Conservation (phyloP, 2,888 invertebrate genomes). For the Nemotelus nigrinus region DNA sequence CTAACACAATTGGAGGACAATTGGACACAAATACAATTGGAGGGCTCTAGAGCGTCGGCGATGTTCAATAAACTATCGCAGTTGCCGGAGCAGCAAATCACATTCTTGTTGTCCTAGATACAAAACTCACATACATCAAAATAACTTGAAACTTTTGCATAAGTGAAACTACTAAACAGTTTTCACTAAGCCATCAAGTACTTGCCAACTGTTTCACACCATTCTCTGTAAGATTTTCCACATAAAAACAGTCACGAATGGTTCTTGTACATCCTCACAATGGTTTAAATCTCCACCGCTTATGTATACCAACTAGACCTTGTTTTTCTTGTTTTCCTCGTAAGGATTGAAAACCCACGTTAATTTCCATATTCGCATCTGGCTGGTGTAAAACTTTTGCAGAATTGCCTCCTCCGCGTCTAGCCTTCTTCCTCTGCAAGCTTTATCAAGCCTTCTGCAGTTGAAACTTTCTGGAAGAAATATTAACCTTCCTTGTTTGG, state of each 20-base stretch:
- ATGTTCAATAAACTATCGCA: too few relatives aligned
- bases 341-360: slow-evolving; percentile 2
- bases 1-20: too few relatives aligned
- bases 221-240: slow-evolving; percentile 29
- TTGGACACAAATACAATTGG: too few relatives aligned
- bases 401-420: neutral
- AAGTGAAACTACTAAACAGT: too few relatives aligned
- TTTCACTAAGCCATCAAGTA: slow-evolving; percentile 11
- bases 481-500: slow-evolving; percentile 14
- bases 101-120: too few relatives aligned
- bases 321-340: too few relatives aligned
- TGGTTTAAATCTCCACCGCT: slow-evolving; percentile 29
- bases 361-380: slow-evolving; percentile 24
- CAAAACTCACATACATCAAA: too few relatives aligned
- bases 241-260: slow-evolving; percentile 34
- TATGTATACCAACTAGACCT: slow-evolving; percentile 6
- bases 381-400: slow-evolving; percentile 26
- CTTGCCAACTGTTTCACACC: slow-evolving; percentile 39
- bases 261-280: slow-evolving; percentile 17
- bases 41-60: too few relatives aligned
- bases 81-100: too few relatives aligned
- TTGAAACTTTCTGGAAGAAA: neutral
- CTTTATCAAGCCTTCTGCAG: neutral
- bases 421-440: neutral
- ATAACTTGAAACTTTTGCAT: too few relatives aligned